Percentiles rank a stretch among this genome's conserved stretches.
These are phyloP conservation scores for Platichthys flesus DNA, from an alignment of 2,113 vertebrate species.

Conservation along the genomic window DNA sequence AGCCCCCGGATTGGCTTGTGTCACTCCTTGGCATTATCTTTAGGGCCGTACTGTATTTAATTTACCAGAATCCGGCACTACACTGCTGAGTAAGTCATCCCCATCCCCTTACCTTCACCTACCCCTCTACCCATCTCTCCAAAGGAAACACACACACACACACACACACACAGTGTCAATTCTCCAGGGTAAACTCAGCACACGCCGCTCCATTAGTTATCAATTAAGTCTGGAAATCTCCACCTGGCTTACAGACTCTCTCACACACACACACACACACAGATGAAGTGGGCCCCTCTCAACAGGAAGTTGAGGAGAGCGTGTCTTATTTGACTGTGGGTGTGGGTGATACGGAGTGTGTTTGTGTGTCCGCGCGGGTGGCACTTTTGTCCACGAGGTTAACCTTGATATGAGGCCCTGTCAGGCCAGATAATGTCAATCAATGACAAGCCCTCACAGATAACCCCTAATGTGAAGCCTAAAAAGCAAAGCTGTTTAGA, in stretches of 20 bases:
- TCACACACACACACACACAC: slow-evolving; percentile 10
- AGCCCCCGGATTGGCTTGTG: slow-evolving; percentile 47
- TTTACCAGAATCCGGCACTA: slow-evolving; percentile 70
- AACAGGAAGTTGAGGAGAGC: slow-evolving; percentile 62
- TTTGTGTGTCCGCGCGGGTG: slow-evolving; percentile 63
- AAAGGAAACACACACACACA: slow-evolving; percentile 40
- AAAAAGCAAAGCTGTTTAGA: slow-evolving; percentile 83
- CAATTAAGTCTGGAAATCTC: slow-evolving; percentile 85
- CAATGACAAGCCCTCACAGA: slow-evolving; percentile 80
- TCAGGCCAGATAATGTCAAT: slow-evolving; percentile 84
- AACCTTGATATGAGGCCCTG: slow-evolving; percentile 84
- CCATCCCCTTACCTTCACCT: slow-evolving; percentile 43
- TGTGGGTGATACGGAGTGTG: slow-evolving; percentile 44
- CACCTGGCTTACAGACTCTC: slow-evolving; percentile 76
- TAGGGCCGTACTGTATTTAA: slow-evolving; percentile 73
- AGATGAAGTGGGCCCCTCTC: slow-evolving; percentile 22
- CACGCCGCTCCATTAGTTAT: slow-evolving; percentile 86
- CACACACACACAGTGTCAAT: slow-evolving; percentile 52
- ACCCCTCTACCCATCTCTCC: slow-evolving; percentile 35
- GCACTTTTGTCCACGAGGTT: slow-evolving; percentile 80
- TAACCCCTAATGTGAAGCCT: slow-evolving; percentile 82
- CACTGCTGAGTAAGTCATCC: slow-evolving; percentile 76
- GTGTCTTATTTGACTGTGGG: slow-evolving; percentile 51
- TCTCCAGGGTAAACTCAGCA: slow-evolving; percentile 81
- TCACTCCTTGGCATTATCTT: slow-evolving; percentile 76